Evolutionary conservation across 2,797 vertebrate genomes (phyloP).

Genomic region (Melanotaenia boesemani): DNA sequence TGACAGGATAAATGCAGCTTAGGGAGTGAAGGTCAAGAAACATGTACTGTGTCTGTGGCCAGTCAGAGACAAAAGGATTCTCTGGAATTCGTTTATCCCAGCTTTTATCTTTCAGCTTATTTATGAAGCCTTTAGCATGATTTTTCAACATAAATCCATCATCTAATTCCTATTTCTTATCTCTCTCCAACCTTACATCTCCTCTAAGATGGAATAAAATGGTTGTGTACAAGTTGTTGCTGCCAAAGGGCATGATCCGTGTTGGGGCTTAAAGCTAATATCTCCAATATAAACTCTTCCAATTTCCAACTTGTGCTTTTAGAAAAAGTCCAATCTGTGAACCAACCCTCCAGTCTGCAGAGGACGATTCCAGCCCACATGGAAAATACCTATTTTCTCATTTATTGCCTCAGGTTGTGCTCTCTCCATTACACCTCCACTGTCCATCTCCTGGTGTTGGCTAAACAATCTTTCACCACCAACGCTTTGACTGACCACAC

Average conservation of each 20-base stretch:
- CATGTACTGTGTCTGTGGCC: neutral
- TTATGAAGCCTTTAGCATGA: neutral
- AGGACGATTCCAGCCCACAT: conserved; percentile 37
- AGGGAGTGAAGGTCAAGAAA: conserved; percentile 43
- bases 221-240: neutral
- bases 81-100: conserved; percentile 4
- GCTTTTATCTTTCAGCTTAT: neutral
- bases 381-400: conserved; percentile 57
- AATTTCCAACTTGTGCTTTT: conserved; percentile 23
- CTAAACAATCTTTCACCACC: conserved; percentile 52
- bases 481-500: conserved; percentile 47
- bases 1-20: conserved; percentile 44
- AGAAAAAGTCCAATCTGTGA: conserved; percentile 35
- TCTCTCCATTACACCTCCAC: conserved; percentile 46
- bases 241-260: conserved; percentile 1
- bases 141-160: neutral
- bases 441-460: conserved; percentile 48
- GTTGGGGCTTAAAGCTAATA: conserved; percentile 26
- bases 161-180: neutral
- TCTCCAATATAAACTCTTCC: conserved; percentile 13
- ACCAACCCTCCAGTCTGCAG: conserved; percentile 17
- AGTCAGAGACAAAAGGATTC: neutral
- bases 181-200: neutral
- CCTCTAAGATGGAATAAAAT: neutral
- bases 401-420: conserved; percentile 51